Conservation (phyloP, 2,888 invertebrate species). For the Pediacus dermestoides region DNA sequence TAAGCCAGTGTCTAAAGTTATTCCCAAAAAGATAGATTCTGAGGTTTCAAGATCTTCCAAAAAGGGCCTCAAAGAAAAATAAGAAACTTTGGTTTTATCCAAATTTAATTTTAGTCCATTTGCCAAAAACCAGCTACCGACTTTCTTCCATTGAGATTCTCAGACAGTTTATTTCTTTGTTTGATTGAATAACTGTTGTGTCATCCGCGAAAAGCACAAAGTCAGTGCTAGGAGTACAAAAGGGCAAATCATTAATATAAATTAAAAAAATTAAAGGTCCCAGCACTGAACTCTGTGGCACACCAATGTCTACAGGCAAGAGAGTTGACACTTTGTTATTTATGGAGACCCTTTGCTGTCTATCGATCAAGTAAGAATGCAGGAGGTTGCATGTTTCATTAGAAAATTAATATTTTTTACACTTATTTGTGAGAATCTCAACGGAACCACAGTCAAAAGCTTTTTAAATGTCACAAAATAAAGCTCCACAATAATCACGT, state of each 20-base stretch:
- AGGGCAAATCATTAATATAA: slow-evolving; percentile 1
- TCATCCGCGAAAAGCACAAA: slow-evolving; percentile 2
- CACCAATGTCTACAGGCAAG: not conserved
- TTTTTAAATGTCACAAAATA: slow-evolving; percentile 10
- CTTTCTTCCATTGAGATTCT: not conserved
- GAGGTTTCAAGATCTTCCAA: slow-evolving; percentile 1
- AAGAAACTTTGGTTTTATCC: not conserved
- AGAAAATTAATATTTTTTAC: not conserved
- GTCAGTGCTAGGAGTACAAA: slow-evolving; percentile 1
- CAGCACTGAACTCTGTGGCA: slow-evolving; percentile 1
- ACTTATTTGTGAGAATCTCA: slow-evolving; percentile 1
- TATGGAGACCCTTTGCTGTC: slow-evolving; percentile 1
- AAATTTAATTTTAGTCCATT: slow-evolving; percentile 1
- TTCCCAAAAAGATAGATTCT: not conserved
- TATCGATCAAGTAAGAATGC: not conserved
- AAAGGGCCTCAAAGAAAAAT: not conserved
- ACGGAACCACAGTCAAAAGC: slow-evolving; percentile 5
- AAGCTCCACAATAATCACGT: no score
- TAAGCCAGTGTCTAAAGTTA: not conserved
- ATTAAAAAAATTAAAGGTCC: not conserved
- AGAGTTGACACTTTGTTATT: not conserved
- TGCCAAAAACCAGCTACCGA: slow-evolving; percentile 3
- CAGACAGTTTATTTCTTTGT: not conserved
- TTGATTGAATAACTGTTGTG: not conserved
- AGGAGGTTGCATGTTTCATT: slow-evolving; percentile 1